Base-by-base conservation (phyloP, 1,140 invertebrate genomes). In the Hycleus phaleratus region DNA sequence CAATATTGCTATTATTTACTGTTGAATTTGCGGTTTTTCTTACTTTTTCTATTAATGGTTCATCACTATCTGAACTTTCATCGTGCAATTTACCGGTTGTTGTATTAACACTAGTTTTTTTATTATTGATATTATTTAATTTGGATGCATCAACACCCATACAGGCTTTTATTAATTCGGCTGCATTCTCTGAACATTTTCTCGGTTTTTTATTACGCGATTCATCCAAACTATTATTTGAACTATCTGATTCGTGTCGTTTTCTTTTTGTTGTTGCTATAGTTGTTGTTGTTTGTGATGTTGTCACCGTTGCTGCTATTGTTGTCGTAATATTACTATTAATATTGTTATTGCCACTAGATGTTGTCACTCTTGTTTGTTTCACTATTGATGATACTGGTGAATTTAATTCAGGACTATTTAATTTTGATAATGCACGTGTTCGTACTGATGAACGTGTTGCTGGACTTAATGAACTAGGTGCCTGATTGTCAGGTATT, bases 201-300 rank as follows among this genome's bases (percentile, higher is more conserved):
- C 84, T 72, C 71, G 60, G 77, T 75, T 62, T 77, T 71, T 68
- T 65, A 59, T 69, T 69, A 8, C 64, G 46, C 4, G 10, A 10
- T 4, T 70, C 65, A 11, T 84, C 82, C 42, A 83, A 77, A 61
- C 83, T 81, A 53, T 81, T 75, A 62, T 12, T 82, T n/a, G 83
- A 85, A 68, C 85, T 86, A 60, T 89, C 88, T 0, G 86, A 88
- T 68, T 89, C 87, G 63, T 86, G 82, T 3, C 88, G 76, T 69
- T 88, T 88, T 46, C 88, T 77, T 66, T 90, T 90, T 5, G 67
- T 68, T 45, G 71, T 68, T 51, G 65, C 72, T 71, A 25, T 3
- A 61, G 25, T 60, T 39, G 47, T 51, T n/a, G 68, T 60, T 26
- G 63, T 56, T 46, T 56, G 52, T 39, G 58, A 59, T 10, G 51